Conservation (phyloP, 2,888 invertebrate genomes). For the Xestia rhomboidea region DNA sequence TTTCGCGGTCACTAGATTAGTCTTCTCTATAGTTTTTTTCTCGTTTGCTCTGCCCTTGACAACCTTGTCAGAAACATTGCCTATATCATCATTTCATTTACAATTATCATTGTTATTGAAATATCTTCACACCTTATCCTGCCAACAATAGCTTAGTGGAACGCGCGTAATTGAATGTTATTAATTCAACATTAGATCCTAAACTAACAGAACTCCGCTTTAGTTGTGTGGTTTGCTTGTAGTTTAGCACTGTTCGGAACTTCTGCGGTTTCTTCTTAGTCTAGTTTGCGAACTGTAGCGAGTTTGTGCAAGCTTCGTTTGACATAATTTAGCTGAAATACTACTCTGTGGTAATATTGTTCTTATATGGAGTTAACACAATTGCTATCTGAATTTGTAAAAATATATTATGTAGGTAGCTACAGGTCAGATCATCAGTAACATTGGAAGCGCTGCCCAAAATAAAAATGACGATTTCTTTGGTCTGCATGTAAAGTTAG, state of each 20-base stretch:
- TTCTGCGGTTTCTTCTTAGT: constrained; percentile 58
- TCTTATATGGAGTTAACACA: background rate
- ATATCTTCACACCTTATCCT: constrained; percentile 40
- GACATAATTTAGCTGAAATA: constrained; percentile 24
- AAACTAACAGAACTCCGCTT: constrained; percentile 52
- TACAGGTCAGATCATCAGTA: background rate
- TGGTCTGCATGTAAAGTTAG: background rate
- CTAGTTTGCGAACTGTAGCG: constrained; percentile 29
- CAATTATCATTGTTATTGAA: constrained; percentile 43
- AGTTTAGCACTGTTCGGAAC: constrained; percentile 41
- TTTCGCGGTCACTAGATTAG: background rate
- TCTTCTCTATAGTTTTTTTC: background rate
- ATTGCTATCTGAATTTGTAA: background rate
- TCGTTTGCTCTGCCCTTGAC: constrained; percentile 7
- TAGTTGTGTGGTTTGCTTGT: constrained; percentile 24
- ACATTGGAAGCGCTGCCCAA: too few species aligned
- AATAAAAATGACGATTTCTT: background rate
- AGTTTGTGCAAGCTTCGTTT: constrained; percentile 41
- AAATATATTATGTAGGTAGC: background rate
- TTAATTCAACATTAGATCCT: constrained; percentile 46
- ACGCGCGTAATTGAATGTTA: constrained; percentile 35
- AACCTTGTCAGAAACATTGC: background rate
- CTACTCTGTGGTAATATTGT: constrained; percentile 3
- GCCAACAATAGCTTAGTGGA: constrained; percentile 25
- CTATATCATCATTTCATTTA: constrained; percentile 19